Evolutionary conservation across 2,888 invertebrate genomes (phyloP).

Genomic region (Orthosia gracilis): DNA sequence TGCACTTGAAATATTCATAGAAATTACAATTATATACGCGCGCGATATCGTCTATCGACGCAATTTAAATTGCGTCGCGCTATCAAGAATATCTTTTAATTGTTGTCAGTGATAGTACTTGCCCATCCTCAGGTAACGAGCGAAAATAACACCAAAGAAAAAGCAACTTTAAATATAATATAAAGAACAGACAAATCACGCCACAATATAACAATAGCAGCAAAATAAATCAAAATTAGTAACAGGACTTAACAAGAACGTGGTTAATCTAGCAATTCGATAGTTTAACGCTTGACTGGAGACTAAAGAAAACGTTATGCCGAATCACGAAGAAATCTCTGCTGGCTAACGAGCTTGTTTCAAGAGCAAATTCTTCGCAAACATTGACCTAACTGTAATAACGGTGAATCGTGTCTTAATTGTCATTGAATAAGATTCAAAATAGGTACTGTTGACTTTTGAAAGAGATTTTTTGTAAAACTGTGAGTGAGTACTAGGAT

Average conservation of each 20-base stretch:
- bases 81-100: too few species aligned
- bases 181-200: background rate
- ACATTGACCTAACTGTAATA: background rate
- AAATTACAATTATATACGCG: too few species aligned
- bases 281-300: conserved; percentile 34
- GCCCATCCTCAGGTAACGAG: background rate
- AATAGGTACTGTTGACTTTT: background rate
- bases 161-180: background rate
- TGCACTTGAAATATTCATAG: too few species aligned
- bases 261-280: conserved; percentile 26
- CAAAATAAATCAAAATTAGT: conserved; percentile 37
- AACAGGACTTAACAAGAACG: conserved; percentile 20
- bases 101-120: background rate
- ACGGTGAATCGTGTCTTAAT: background rate
- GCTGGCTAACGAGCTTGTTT: conserved; percentile 25
- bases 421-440: background rate
- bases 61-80: too few species aligned
- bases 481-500: too few species aligned
- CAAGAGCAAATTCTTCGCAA: conserved; percentile 11
- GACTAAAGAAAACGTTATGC: conserved; percentile 27
- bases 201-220: background rate
- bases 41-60: too few species aligned
- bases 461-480: background rate
- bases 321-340: conserved; percentile 24
- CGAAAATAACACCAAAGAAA: background rate